Percentiles rank a stretch among this genome's conserved stretches.
phyloP scores from a whole-genome alignment of 2,888 invertebrate species.

The Conus canariensis region DNA sequence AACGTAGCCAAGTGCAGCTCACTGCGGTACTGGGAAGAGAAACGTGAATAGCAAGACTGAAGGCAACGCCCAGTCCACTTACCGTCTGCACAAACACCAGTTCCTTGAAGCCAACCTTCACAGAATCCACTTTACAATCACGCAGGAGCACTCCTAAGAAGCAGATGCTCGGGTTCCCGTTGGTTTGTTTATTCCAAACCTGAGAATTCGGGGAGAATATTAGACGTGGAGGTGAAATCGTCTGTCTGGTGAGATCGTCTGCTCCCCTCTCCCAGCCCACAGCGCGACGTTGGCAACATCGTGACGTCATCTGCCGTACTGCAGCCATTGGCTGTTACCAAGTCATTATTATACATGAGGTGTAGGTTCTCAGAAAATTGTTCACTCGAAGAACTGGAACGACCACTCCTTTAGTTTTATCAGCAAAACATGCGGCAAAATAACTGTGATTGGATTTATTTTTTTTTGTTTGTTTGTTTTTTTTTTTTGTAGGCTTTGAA shows the following conservation, averaged over 20 bases:
- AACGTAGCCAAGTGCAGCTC: too few species aligned
- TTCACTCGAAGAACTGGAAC: too few species aligned
- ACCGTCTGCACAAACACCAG: neutral
- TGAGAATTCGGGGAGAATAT: neutral
- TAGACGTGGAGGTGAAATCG: neutral
- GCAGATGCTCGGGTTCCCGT: neutral
- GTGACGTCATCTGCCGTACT: neutral
- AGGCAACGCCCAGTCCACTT: neutral
- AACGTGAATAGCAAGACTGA: neutral
- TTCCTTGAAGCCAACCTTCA: neutral
- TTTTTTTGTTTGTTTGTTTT: too few species aligned
- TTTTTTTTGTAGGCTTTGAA: too few species aligned
- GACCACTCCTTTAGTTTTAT: too few species aligned
- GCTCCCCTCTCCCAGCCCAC: neutral
- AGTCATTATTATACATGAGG: constrained; percentile 1
- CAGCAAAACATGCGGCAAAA: too few species aligned
- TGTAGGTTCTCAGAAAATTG: too few species aligned
- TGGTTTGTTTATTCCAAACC: neutral
- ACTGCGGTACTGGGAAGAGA: too few species aligned
- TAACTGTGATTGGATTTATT: too few species aligned
- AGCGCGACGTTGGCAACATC: neutral
- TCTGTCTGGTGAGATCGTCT: neutral
- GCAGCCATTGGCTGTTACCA: constrained; percentile 17
- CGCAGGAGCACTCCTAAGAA: neutral
- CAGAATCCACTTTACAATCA: neutral